phyloP scores from a whole-genome alignment of 2,113 vertebrate genomes.

The Psephotus haematonotus region DNA sequence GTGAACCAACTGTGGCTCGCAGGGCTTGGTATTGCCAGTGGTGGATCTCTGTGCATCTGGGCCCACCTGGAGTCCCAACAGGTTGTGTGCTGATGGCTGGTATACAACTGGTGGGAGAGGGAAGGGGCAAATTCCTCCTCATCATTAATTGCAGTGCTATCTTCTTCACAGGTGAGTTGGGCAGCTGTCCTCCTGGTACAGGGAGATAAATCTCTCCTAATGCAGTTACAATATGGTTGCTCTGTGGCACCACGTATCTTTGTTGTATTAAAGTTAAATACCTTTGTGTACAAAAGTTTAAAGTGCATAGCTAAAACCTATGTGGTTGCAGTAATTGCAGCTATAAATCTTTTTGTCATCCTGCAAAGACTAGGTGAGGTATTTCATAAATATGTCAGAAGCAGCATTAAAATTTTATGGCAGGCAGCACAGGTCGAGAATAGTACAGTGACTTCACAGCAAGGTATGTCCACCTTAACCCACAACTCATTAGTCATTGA shows the following conservation, averaged over 20 bases:
- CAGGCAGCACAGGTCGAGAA: conserved; percentile 75
- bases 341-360: conserved; percentile 77
- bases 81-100: neutral
- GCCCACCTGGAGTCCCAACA: neutral
- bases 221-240: neutral
- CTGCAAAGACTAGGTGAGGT: conserved; percentile 63
- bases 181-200: neutral
- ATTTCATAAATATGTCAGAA: conserved; percentile 80
- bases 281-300: conserved; percentile 63
- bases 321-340: conserved; percentile 63
- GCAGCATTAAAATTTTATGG: conserved; percentile 85
- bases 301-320: conserved; percentile 39
- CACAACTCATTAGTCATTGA: conserved; percentile 76
- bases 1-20: fast-evolving
- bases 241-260: conserved; percentile 41
- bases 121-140: neutral
- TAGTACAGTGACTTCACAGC: conserved; percentile 79
- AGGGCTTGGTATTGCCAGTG: fast-evolving
- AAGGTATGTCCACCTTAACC: conserved; percentile 77
- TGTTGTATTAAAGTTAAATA: conserved; percentile 64
- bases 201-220: neutral
- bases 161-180: neutral
- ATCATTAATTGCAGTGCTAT: neutral
- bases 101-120: neutral
- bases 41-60: neutral